A percentile compares a stretch with the other conserved stretches of the same genome.
Evolutionary conservation across 2,113 vertebrate genomes (phyloP).

Genomic region (Cebus imitator): DNA sequence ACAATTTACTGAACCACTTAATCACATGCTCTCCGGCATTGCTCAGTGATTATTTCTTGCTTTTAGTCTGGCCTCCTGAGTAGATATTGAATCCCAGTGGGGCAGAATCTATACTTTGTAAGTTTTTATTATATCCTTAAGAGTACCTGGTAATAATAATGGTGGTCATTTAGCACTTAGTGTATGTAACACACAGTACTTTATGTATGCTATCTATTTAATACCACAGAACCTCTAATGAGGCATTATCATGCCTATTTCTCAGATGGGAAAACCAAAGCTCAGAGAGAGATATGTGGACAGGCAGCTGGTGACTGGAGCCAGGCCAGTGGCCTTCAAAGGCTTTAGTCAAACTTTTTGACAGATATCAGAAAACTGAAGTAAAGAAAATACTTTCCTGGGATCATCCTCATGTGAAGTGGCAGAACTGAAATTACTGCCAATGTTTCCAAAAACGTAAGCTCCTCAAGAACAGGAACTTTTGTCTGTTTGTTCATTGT

Average conservation of each 20-base stretch:
- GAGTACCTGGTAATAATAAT: neutral
- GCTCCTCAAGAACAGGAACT: neutral
- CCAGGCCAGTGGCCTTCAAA: neutral
- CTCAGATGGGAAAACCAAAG: constrained; percentile 23
- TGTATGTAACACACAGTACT: neutral
- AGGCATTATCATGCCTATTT: neutral
- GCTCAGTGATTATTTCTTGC: constrained; percentile 49
- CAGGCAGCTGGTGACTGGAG: neutral
- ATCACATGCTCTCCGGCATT: constrained; percentile 43
- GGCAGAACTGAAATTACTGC: neutral
- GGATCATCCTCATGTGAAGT: neutral
- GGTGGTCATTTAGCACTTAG: neutral
- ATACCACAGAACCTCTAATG: neutral
- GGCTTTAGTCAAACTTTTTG: neutral
- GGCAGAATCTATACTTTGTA: constrained; percentile 9
- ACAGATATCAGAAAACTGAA: neutral
- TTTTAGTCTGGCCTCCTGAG: constrained; percentile 53
- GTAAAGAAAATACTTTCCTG: neutral
- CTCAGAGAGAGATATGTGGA: neutral
- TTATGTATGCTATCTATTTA: neutral
- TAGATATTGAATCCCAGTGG: constrained; percentile 27
- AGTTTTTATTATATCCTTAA: neutral
- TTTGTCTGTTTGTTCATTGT: neutral
- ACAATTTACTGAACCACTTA: constrained; percentile 65
- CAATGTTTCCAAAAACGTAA: neutral